phyloP scores from a whole-genome alignment of 2,113 vertebrate species.

The Phyllostomus discolor region DNA sequence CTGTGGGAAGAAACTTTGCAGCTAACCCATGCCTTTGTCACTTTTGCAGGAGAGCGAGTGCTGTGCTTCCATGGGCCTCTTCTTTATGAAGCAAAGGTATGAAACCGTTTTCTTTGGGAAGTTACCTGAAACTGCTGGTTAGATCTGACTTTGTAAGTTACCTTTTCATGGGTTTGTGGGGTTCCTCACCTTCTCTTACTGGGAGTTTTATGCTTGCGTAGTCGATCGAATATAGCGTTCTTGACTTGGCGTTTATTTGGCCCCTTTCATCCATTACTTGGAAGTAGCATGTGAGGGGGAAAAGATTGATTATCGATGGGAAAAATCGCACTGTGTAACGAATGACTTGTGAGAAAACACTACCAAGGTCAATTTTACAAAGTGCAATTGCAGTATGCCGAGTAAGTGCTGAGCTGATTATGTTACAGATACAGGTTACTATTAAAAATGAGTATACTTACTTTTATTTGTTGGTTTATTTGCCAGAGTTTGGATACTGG shows the following conservation, averaged over 20 bases:
- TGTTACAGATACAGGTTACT: not conserved
- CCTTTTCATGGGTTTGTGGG: not conserved
- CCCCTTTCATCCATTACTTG: not conserved
- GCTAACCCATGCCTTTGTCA: not conserved
- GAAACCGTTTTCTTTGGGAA: slow-evolving; percentile 48
- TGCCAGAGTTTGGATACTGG: not conserved
- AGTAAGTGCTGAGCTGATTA: not conserved
- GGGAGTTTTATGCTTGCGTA: not conserved
- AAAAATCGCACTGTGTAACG: not conserved
- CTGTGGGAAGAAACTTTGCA: not conserved
- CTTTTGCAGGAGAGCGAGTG: slow-evolving; percentile 93
- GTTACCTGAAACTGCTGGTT: not conserved
- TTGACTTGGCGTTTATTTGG: not conserved
- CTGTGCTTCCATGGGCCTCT: slow-evolving; percentile 99
- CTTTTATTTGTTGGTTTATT: not conserved
- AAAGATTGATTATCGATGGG: not conserved
- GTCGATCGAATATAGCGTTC: not conserved
- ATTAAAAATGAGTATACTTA: not conserved
- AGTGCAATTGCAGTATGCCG: not conserved
- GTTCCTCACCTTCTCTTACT: not conserved
- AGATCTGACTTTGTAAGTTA: not conserved
- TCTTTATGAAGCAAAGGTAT: slow-evolving; percentile 99
- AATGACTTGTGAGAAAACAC: not conserved
- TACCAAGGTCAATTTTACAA: not conserved
- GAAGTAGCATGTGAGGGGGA: not conserved